Base-by-base conservation (phyloP, 2,113 vertebrate genomes). In the Myiopsitta monachus region DNA sequence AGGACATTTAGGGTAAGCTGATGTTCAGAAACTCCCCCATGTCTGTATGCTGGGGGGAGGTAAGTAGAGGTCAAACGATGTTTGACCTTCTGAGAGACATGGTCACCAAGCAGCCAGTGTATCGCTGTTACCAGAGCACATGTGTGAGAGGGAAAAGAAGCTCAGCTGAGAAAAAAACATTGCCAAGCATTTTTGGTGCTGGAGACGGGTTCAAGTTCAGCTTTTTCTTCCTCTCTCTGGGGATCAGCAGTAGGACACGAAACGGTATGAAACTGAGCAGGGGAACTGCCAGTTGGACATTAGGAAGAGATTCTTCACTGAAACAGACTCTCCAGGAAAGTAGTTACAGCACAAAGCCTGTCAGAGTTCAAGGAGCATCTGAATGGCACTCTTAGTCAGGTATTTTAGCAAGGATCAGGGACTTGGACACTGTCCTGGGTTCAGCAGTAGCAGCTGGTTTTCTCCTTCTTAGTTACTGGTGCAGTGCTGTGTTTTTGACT, bases 1-100 rank as follows among this genome's bases (percentile, higher is more conserved):
- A 64, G 80, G 92, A 36, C 10, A 0, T 7, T 21, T 11, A 15
- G 57, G 64, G 63, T 39, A 28, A 54, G 14, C 11, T 11, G 21
- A 6, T 47, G 47, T 66, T 78, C 64, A 26, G 77, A 57, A 57
- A 15, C 51, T 36, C 21, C n/a, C 27, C 14, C 24, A 0, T 1
- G 13, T 36, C 67, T 47, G 14, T n/a, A 2, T 6, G 3, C 7
- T 0, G 2, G 10, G 7, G 15, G 23, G 54, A 21, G 1, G 2
- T 11, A 10, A 16, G 39, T 3, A 39, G 70, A n/a, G 38, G n/a
- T 30, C 9, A 3, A 3, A 2, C 0, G 3, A 54, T 36, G 38
- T 51, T 46, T 16, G 72, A 30, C 47, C 39, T 46, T 78, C 49
- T 14, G 4, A 0, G 27, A 62, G 59, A 24, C 5, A 3, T 11